A percentile compares a stretch with the other conserved stretches of the same genome.
Conservation (phyloP, 2,888 invertebrate genomes). For the Eristalinus sepulchralis region DNA sequence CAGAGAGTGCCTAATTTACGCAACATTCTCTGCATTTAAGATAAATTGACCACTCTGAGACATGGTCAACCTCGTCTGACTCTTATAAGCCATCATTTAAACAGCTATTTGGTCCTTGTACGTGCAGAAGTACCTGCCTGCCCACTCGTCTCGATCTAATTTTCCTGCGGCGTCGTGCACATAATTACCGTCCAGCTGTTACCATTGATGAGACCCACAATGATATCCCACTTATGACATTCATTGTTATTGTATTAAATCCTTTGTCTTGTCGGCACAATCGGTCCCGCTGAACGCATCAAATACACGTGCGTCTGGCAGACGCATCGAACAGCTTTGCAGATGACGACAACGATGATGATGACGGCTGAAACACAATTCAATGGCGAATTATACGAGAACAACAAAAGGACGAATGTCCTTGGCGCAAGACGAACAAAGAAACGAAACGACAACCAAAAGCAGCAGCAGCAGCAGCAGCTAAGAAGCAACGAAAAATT, state of each 20-base stretch:
- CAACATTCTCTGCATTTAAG: too few relatives aligned
- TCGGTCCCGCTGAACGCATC: background rate
- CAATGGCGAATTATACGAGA: slow-evolving; percentile 17
- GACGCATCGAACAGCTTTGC: slow-evolving; percentile 9
- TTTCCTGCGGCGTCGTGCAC: background rate
- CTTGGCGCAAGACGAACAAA: slow-evolving; percentile 7
- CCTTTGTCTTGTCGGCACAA: background rate
- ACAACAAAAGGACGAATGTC: slow-evolving; percentile 23
- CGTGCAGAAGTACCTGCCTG: too few relatives aligned
- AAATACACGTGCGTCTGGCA: slow-evolving; percentile 30
- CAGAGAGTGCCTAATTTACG: too few relatives aligned
- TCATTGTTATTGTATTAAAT: background rate
- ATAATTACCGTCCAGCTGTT: background rate
- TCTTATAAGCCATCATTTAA: too few relatives aligned
- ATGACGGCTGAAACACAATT: slow-evolving; percentile 24
- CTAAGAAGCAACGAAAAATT: slow-evolving; percentile 2
- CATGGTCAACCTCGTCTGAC: too few relatives aligned
- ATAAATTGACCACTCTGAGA: too few relatives aligned
- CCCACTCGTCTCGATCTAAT: background rate
- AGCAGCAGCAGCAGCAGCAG: background rate
- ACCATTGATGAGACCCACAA: background rate
- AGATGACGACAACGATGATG: slow-evolving; percentile 19
- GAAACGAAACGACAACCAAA: background rate
- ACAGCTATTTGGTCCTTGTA: too few relatives aligned
- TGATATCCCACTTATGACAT: background rate